phyloP scores from a whole-genome alignment of 1,140 invertebrate genomes.

The Polyergus mexicanus region DNA sequence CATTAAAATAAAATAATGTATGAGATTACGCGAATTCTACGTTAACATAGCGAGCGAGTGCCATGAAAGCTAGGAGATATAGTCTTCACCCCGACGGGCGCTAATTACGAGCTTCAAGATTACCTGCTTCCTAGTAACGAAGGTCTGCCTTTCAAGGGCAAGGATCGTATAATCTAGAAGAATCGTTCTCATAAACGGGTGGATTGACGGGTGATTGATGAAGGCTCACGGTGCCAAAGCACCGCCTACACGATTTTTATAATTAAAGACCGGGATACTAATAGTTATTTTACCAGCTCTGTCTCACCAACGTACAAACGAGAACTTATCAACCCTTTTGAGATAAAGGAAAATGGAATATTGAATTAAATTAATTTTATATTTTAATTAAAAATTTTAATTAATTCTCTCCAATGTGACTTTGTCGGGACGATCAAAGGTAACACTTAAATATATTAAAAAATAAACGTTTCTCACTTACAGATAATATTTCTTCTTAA shows the following conservation, averaged over 20 bases:
- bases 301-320: background rate
- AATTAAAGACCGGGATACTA: slow-evolving; percentile 70
- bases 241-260: slow-evolving; percentile 72
- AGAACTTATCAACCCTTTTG: slow-evolving; percentile 34
- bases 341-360: slow-evolving; percentile 8
- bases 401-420: slow-evolving; percentile 33
- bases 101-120: slow-evolving; percentile 44
- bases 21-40: slow-evolving; percentile 18
- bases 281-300: slow-evolving; percentile 63
- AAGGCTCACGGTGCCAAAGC: slow-evolving; percentile 67
- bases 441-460: background rate
- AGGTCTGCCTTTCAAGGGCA: slow-evolving; percentile 53
- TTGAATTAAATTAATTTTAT: slow-evolving; percentile 60
- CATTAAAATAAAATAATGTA: slow-evolving; percentile 35
- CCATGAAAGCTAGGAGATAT: slow-evolving; percentile 27
- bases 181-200: slow-evolving; percentile 38
- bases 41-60: slow-evolving; percentile 21
- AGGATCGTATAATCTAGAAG: slow-evolving; percentile 64
- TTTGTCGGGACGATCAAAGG: background rate
- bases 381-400: slow-evolving; percentile 45
- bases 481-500: background rate
- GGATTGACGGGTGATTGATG: slow-evolving; percentile 74
- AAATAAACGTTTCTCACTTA: background rate
- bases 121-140: slow-evolving; percentile 56
- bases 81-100: slow-evolving; percentile 38